Conservation (phyloP, 2,113 vertebrate species). For the Callipepla californica region DNA sequence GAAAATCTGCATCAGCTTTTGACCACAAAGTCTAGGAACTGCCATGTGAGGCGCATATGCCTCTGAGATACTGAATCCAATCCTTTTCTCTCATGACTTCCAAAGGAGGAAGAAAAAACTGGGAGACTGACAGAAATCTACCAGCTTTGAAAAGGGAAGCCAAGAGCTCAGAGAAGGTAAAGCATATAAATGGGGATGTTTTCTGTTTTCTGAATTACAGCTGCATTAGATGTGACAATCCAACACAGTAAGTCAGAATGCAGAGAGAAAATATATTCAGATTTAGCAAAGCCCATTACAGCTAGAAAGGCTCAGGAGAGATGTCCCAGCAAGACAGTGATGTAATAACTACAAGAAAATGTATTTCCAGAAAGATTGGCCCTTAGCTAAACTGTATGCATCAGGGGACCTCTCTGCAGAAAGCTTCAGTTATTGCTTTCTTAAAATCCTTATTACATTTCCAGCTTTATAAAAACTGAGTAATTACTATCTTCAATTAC, state of each 20-base stretch:
- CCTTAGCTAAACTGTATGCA: constrained; percentile 58
- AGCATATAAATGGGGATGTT: neutral
- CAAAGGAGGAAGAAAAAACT: neutral
- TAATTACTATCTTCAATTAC: constrained; percentile 72
- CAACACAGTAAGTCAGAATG: neutral
- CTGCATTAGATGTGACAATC: neutral
- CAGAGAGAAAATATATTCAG: neutral
- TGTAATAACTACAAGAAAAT: constrained; percentile 65
- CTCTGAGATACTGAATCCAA: neutral
- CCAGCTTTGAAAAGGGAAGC: neutral
- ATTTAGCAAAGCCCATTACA: constrained; percentile 19
- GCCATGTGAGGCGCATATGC: neutral
- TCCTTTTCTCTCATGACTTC: neutral
- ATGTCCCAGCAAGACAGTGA: constrained; percentile 64
- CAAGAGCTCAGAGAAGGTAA: neutral
- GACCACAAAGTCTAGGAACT: neutral
- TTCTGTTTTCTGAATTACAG: neutral
- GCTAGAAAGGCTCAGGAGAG: constrained; percentile 45
- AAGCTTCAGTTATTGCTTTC: constrained; percentile 64
- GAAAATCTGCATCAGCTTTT: neutral
- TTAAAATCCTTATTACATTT: constrained; percentile 69
- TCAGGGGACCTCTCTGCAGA: constrained; percentile 49
- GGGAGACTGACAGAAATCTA: neutral
- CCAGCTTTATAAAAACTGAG: constrained; percentile 63
- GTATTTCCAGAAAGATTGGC: constrained; percentile 49